These are phyloP conservation scores for Diplodus puntazzo DNA, from an alignment of 2,797 vertebrate species.

Conservation along the genomic window DNA sequence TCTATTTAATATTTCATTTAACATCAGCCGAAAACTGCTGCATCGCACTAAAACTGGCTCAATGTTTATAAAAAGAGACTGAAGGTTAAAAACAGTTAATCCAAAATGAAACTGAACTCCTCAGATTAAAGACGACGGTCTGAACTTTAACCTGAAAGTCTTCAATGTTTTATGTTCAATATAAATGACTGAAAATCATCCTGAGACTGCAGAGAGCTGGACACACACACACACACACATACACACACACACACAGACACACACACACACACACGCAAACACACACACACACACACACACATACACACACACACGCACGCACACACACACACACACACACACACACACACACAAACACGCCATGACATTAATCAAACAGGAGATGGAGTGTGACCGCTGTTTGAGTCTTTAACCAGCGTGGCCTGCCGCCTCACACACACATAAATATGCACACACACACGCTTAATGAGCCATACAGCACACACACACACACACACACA, in stretches of 20 bases:
- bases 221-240: background rate
- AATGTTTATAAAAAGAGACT: background rate
- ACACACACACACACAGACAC: slow-evolving; percentile 34
- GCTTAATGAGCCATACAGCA: slow-evolving; percentile 69
- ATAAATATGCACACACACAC: slow-evolving; percentile 11
- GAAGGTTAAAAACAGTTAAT: background rate
- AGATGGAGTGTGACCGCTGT: slow-evolving; percentile 69
- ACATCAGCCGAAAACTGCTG: background rate
- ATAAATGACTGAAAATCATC: slow-evolving; percentile 2
- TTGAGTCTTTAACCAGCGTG: slow-evolving; percentile 74
- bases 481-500: slow-evolving; percentile 25
- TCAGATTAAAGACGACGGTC: background rate
- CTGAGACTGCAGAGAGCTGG: background rate
- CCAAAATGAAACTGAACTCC: background rate
- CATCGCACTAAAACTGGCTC: background rate
- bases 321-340: no score
- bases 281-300: slow-evolving; percentile 38
- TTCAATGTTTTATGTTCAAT: background rate
- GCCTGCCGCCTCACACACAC: slow-evolving; percentile 54
- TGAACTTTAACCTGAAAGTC: background rate
- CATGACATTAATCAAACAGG: slow-evolving; percentile 70
- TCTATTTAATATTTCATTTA: no score
- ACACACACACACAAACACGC: slow-evolving; percentile 12
- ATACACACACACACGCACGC: slow-evolving; percentile 8
- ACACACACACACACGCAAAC: slow-evolving; percentile 26